A percentile compares a stretch with the other conserved stretches of the same genome.
Evolutionary conservation across 2,113 vertebrate species (phyloP).

Genomic region (Mustela nigripes): DNA sequence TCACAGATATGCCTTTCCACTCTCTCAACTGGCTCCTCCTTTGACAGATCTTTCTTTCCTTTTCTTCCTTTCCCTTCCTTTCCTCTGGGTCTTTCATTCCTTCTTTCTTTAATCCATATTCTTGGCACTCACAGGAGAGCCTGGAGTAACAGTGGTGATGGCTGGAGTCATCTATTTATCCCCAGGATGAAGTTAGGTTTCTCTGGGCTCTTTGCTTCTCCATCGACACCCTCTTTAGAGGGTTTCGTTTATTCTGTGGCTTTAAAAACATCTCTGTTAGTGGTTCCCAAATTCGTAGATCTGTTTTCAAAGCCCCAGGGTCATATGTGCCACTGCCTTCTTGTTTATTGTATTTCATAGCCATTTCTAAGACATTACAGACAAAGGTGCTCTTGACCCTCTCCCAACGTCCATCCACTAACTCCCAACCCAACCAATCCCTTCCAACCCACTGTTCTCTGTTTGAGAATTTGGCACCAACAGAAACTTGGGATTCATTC

Average conservation of each 20-base stretch:
- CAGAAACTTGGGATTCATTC: background rate
- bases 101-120: background rate
- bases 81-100: background rate
- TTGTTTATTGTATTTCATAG: background rate
- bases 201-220: background rate
- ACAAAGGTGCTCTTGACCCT: background rate
- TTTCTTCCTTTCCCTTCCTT: background rate
- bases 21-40: background rate
- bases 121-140: background rate
- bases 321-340: background rate
- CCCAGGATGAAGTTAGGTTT: conserved; percentile 44
- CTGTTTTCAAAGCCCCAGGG: background rate
- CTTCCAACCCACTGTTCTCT: background rate
- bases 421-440: background rate
- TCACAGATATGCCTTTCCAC: background rate
- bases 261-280: background rate
- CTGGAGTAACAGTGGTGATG: background rate
- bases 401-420: background rate
- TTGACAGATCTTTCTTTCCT: background rate
- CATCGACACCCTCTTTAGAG: background rate
- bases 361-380: background rate
- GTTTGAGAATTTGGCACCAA: background rate
- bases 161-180: conserved; percentile 35
- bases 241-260: background rate
- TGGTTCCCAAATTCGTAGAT: background rate